Conservation (phyloP, 1,140 invertebrate genomes). For the Drosophila pandora region DNA sequence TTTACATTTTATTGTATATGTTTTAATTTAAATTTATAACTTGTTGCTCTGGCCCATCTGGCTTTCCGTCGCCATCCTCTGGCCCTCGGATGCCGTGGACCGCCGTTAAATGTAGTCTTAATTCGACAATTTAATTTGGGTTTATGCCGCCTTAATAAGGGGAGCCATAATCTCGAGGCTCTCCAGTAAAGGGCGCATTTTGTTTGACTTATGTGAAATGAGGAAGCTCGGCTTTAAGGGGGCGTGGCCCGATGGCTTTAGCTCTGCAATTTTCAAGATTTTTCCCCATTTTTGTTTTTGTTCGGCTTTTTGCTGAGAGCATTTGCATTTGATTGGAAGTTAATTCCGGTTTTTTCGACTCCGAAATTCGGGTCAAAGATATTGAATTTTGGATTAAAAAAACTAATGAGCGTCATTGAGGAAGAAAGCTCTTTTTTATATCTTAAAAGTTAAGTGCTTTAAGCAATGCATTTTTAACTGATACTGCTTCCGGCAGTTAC, state of each 20-base stretch:
- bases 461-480: no score
- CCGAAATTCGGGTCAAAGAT: conserved; percentile 35
- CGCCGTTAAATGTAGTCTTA: conserved; percentile 70
- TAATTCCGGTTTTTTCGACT: conserved; percentile 41
- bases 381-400: conserved; percentile 31
- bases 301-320: conserved; percentile 23
- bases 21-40: conserved; percentile 77
- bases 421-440: not conserved
- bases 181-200: conserved; percentile 22
- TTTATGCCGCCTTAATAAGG: conserved; percentile 67
- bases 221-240: conserved; percentile 57
- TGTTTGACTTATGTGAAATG: conserved; percentile 58
- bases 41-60: conserved; percentile 9
- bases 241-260: conserved; percentile 47
- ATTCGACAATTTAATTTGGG: conserved; percentile 81
- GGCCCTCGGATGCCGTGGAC: conserved; percentile 3
- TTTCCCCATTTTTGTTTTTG: conserved; percentile 11
- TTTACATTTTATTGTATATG: conserved; percentile 80
- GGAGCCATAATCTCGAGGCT: conserved; percentile 44
- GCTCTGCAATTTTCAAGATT: conserved; percentile 37
- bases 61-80: not conserved
- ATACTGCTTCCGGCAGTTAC: not conserved
- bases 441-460: not conserved
- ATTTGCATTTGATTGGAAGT: conserved; percentile 45
- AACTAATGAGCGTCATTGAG: conserved; percentile 6